Conservation (phyloP, 2,888 invertebrate species). For the Galerucella calmariensis region DNA sequence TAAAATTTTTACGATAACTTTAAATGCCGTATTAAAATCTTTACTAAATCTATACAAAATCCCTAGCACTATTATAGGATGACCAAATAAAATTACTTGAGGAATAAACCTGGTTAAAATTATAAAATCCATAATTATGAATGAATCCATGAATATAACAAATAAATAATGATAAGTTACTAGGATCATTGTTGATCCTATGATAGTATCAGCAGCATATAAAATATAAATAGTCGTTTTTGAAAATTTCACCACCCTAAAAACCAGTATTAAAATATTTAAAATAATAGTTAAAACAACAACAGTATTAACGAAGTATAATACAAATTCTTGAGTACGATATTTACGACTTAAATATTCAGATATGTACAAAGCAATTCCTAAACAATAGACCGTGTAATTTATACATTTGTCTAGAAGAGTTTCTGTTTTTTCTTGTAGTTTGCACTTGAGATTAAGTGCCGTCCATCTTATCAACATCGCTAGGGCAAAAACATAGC, state of each 20-base stretch:
- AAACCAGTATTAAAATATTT: conserved; percentile 15
- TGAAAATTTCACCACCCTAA: background rate
- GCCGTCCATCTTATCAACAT: conserved; percentile 14
- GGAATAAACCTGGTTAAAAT: conserved; percentile 16
- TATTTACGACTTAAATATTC: conserved; percentile 23
- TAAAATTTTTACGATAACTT: background rate
- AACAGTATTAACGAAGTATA: conserved; percentile 13
- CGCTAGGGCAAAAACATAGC: conserved; percentile 14
- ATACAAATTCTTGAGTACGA: background rate
- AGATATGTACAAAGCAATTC: conserved; percentile 11
- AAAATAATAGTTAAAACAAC: conserved; percentile 16
- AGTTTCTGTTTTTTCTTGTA: conserved; percentile 7
- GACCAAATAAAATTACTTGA: conserved; percentile 17
- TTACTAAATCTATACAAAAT: conserved; percentile 30
- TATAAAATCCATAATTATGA: conserved; percentile 20
- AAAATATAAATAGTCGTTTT: conserved; percentile 20
- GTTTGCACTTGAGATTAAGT: conserved; percentile 10
- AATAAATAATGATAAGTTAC: conserved; percentile 27
- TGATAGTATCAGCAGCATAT: conserved; percentile 20
- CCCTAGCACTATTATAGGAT: conserved; percentile 21
- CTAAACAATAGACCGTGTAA: conserved; percentile 14
- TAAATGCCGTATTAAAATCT: conserved; percentile 31
- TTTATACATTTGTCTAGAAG: conserved; percentile 13
- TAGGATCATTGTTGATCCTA: conserved; percentile 20
- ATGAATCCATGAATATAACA: conserved; percentile 8